Evolutionary conservation across 2,888 invertebrate genomes (phyloP), one percentile per base, ranked within the genome.

Genomic region (Netelia melanura): DNA sequence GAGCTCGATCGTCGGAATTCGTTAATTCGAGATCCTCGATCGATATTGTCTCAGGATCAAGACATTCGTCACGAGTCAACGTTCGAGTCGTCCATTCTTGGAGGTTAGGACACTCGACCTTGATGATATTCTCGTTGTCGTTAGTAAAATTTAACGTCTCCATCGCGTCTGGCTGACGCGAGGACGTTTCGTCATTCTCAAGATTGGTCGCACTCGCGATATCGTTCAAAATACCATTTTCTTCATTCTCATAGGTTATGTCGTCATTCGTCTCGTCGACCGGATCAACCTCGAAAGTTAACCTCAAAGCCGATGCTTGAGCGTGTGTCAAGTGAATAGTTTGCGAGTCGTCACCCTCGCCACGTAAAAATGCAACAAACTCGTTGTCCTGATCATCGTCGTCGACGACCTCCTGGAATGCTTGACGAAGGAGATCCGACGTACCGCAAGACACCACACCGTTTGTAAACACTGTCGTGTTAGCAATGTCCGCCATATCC

Each of bases 311-410:
- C 2, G 91, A 91, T 0, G 93, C 94, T 85, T 94, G 94, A 71
- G 91, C 93, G 0, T 91, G 91, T 2, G 93, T 93, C 10, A 94
- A 81, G 11, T 93, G 93, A 84, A 94, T 92, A 2, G 93, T 91
- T 65, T 93, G 92, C 0, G 92, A 88, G 70, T 91, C 91, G 44
- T 89, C 89, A 3, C 90, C 90, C 52, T 92, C 89, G 87, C 91
- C 90, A 25, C 91, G 91, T 56, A 93, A 87, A 81, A 92, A 91
- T n/a, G 93, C 90, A 9, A 93, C 92, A 67, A 93, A 92, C 48
- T 93, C 92, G 71, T 90, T 90, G 8, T 90, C 90, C 38, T 80
- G 81, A 67, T 91, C 90, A 11, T 90, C 89, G 11, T 93, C 93
- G 68, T 91, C 91, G 6, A 92, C 91, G n/a, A 91, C 91, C 75